Conservation (phyloP, 2,888 invertebrate genomes). For the Stomorhina lunata region DNA sequence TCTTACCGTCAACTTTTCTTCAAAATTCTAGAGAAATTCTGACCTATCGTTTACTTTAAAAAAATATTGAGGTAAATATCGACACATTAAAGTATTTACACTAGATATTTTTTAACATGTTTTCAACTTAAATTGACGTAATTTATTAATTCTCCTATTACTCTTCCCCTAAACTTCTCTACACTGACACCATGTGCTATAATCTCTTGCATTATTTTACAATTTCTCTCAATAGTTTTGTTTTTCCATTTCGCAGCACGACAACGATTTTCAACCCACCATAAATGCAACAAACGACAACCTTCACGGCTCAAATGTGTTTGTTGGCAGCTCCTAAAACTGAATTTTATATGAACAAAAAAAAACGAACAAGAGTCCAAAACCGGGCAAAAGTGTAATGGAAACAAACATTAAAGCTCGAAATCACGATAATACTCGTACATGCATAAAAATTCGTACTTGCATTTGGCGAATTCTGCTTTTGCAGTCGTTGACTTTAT, state of each 20-base stretch:
- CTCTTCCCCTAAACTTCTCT: too few species aligned
- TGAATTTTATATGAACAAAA: background rate
- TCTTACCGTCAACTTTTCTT: too few species aligned
- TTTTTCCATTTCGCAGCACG: background rate
- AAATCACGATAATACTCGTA: background rate
- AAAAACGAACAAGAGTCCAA: background rate
- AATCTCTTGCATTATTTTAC: too few species aligned
- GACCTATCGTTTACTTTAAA: too few species aligned
- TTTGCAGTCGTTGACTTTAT: conserved; percentile 46
- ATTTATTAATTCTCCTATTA: too few species aligned
- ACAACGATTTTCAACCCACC: background rate
- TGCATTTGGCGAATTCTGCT: background rate
- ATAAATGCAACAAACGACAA: background rate
- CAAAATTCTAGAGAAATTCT: too few species aligned
- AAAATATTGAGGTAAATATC: too few species aligned
- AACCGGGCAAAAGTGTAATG: background rate
- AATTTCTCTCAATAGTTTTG: background rate
- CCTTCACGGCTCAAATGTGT: background rate
- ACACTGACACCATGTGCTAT: too few species aligned
- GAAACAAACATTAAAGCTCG: background rate
- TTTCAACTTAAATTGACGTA: too few species aligned
- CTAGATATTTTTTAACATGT: too few species aligned
- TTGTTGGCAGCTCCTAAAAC: conserved; percentile 6
- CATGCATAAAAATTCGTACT: background rate
- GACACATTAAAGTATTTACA: too few species aligned